Conservation (phyloP, 2,888 invertebrate genomes). For the Archips xylosteana region DNA sequence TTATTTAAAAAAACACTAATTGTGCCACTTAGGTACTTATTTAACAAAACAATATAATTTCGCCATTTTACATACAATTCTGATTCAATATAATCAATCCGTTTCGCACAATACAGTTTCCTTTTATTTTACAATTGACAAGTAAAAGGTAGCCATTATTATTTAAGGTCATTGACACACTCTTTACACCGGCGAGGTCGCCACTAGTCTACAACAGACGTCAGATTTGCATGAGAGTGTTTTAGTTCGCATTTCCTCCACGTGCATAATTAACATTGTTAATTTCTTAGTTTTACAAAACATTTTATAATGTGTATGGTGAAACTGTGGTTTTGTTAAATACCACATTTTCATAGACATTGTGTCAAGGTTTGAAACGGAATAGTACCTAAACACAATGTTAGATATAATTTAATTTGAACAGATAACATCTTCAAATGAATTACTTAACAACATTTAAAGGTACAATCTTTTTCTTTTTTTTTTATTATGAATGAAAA, state of each 20-base stretch:
- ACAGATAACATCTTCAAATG: neutral
- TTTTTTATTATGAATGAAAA: too few relatives aligned
- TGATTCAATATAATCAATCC: conserved; percentile 26
- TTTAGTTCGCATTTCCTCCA: neutral
- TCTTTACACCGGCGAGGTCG: neutral
- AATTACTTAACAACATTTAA: neutral
- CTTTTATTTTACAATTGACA: conserved; percentile 6
- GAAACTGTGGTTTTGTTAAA: conserved; percentile 9
- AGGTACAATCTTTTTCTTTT: too few relatives aligned
- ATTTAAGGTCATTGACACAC: conserved; percentile 33
- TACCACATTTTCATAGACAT: neutral
- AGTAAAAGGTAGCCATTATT: conserved; percentile 10
- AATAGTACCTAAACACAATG: neutral
- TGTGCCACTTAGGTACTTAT: neutral
- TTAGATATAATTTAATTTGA: neutral
- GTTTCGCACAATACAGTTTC: conserved; percentile 1
- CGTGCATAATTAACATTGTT: neutral
- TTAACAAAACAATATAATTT: neutral
- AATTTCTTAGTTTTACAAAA: neutral
- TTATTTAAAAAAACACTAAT: too few relatives aligned
- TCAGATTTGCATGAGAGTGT: conserved; percentile 5
- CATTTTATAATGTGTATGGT: neutral
- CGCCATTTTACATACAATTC: conserved; percentile 4
- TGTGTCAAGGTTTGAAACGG: neutral
- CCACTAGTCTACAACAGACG: neutral